Evolutionary conservation across 2,888 invertebrate genomes (phyloP).

Genomic region (Epistrophe eligans): DNA sequence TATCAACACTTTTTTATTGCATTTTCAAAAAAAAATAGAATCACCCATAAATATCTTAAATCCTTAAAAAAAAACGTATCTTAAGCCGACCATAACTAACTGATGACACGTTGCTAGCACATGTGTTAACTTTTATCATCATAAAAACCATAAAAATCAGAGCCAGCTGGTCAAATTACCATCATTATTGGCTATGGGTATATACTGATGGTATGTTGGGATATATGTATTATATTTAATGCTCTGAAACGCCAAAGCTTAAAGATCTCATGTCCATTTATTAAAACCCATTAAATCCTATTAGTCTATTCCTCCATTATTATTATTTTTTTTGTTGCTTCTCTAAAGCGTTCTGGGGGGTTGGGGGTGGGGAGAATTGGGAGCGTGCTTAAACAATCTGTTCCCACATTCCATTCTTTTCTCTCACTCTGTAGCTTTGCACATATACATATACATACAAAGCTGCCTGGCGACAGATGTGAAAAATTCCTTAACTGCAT

Average conservation of each 20-base stretch:
- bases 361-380: not conserved
- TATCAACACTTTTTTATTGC: not conserved
- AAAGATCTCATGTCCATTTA: slow-evolving; percentile 54
- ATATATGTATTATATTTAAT: slow-evolving; percentile 20
- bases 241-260: slow-evolving; percentile 50
- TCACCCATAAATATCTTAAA: slow-evolving; percentile 48
- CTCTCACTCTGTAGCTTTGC: not conserved
- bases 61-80: slow-evolving; percentile 20
- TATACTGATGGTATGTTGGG: not conserved
- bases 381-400: slow-evolving; percentile 6
- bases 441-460: too few relatives aligned
- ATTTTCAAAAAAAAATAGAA: slow-evolving; percentile 28
- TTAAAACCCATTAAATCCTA: slow-evolving; percentile 62
- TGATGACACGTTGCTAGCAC: slow-evolving; percentile 39
- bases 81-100: slow-evolving; percentile 40
- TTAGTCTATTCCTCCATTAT: slow-evolving; percentile 14
- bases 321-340: slow-evolving; percentile 4
- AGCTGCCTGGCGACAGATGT: slow-evolving; percentile 62
- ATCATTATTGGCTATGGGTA: slow-evolving; percentile 55
- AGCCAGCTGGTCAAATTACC: slow-evolving; percentile 52
- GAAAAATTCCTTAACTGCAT: slow-evolving; percentile 67
- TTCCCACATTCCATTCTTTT: slow-evolving; percentile 6
- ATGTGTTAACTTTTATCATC: slow-evolving; percentile 56
- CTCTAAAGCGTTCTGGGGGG: not conserved
- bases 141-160: slow-evolving; percentile 64